A percentile compares a stretch with the other conserved stretches of the same genome.
These are phyloP conservation scores for Gadus chalcogrammus DNA, from an alignment of 2,113 vertebrate genomes.

Conservation along the genomic window DNA sequence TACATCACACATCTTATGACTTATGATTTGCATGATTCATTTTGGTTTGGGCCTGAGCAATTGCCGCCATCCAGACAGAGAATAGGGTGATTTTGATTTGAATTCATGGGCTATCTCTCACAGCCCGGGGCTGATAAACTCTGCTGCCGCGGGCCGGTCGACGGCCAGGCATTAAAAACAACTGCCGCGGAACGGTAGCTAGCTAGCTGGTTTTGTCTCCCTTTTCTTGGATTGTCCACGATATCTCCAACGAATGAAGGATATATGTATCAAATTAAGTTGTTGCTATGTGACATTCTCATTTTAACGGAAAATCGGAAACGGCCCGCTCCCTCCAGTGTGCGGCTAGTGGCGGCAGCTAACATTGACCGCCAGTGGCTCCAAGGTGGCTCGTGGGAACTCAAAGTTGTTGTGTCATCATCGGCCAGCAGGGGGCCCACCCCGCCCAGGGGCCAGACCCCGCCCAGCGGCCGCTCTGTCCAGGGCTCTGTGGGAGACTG, in stretches of 20 bases:
- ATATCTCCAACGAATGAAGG: too few species aligned
- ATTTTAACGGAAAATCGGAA: too few species aligned
- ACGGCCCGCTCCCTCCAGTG: too few species aligned
- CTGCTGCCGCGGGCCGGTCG: not conserved
- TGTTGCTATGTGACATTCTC: too few species aligned
- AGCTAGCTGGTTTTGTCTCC: too few species aligned
- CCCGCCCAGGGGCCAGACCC: constrained; percentile 59
- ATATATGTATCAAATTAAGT: too few species aligned
- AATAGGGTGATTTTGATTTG: constrained; percentile 10
- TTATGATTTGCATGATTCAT: constrained; percentile 2
- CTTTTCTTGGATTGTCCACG: too few species aligned
- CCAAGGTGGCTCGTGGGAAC: constrained; percentile 40
- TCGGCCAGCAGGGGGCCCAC: constrained; percentile 58
- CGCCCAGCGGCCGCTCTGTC: constrained; percentile 42
- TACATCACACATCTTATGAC: not conserved
- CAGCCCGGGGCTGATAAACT: not conserved
- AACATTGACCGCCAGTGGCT: constrained; percentile 47
- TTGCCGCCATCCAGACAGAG: constrained; percentile 32
- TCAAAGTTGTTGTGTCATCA: constrained; percentile 17
- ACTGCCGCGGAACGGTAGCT: too few species aligned
- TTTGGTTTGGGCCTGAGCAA: constrained; percentile 16
- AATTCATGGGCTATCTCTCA: constrained; percentile 9
- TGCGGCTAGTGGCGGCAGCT: too few species aligned
- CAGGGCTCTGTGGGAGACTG: constrained; percentile 62
- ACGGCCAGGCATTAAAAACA: too few species aligned